Conservation (phyloP, 2,797 vertebrate species). For the Oceanodroma leucorhoa region DNA sequence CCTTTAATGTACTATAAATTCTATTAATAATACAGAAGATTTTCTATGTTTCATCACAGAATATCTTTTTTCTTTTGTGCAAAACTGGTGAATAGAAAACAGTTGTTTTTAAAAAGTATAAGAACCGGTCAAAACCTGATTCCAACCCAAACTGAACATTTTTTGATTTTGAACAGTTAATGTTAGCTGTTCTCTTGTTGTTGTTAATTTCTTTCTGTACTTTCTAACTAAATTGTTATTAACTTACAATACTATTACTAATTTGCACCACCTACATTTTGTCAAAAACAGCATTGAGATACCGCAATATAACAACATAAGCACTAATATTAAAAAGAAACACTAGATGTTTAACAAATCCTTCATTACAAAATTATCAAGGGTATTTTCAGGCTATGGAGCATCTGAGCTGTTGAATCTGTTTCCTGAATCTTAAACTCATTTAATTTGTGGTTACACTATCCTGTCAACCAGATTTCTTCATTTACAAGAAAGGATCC, state of each 20-base stretch:
- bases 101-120: not conserved
- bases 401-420: not conserved
- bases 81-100: not conserved
- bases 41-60: not conserved
- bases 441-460: not conserved
- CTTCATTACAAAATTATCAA: not conserved
- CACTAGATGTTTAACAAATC: not conserved
- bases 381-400: not conserved
- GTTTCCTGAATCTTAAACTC: not conserved
- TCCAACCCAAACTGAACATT: not conserved
- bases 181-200: not conserved
- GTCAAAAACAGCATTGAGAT: not conserved
- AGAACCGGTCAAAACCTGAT: not conserved
- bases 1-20: constrained; percentile 10
- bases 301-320: not conserved
- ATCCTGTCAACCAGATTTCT: not conserved
- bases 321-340: not conserved
- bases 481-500: not conserved
- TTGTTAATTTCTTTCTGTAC: not conserved
- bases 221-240: not conserved
- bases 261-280: not conserved
- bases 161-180: not conserved
- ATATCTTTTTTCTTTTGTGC: not conserved
- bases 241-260: not conserved
- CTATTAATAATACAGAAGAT: not conserved